Evolutionary conservation across 64 coral and sea anemone genomes (phyloP), one percentile per base, ranked within the genome.

Genomic region (Stichodactyla mertensii): DNA sequence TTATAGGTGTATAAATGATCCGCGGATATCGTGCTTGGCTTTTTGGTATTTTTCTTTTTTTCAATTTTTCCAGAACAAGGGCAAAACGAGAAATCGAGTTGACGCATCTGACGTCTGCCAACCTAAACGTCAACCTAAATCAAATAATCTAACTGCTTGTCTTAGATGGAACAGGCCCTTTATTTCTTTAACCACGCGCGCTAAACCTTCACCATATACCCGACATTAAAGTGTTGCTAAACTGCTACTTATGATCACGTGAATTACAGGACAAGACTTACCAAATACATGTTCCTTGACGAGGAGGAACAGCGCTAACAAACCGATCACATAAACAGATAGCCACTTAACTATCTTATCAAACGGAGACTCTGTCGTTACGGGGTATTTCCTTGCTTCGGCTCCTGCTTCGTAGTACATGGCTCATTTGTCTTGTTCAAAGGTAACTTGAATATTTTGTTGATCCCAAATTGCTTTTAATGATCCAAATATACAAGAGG

Each of bases 251-350:
- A 66, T 66, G 18, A 20, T n/a, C 16, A n/a, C 19, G 22, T 2
- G 19, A 22, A 12, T 20, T 22, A 9, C 19, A 7, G 5, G 14
- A 8, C 18, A 16, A 14, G 20, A 87, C 90, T 87, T 83, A 92
- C 90, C 90, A 7, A 87, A 27, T 1, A 92, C 62, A 77, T 87
- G 64, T 31, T 87, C 85, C 67, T 92, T 92, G 26, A 87, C 12
- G 13, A 92, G 83, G 1, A 92, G 85, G 77, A 92, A 87, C 60
- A 92, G 80, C 12, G 84, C 90, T 1, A 92, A 59, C 0, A 52
- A 15, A 56, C 84, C 85, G 7, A 87, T 86, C 6, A 83, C 77
- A 7, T 87, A 92, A 53, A 92, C 90, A 0, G 90, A 87, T 13
- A 87, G 18, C 55, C 66, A 85, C 59, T 85, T 85, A 45, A 64